phyloP scores from a whole-genome alignment of 2,113 vertebrate genomes.

The Pholis gunnellus region DNA sequence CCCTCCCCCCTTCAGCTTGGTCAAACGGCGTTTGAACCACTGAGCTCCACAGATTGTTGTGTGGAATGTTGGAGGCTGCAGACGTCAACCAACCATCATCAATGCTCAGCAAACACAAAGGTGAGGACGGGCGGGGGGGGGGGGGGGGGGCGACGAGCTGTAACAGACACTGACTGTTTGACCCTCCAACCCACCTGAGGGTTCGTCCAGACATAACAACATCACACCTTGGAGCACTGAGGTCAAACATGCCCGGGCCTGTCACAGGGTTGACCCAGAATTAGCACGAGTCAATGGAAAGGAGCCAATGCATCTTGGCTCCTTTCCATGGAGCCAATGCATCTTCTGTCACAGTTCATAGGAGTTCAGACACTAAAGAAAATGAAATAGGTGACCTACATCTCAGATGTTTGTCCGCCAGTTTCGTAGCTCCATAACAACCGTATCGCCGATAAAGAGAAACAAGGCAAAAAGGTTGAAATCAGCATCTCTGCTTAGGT shows the following conservation, averaged over 20 bases:
- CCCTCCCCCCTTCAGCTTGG: slow-evolving; percentile 13
- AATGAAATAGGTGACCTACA: slow-evolving; percentile 52
- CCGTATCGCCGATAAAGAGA: slow-evolving; percentile 5
- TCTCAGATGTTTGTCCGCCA: slow-evolving; percentile 53
- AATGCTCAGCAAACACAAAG: slow-evolving; percentile 41
- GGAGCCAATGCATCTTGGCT: not conserved
- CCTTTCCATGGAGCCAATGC: not conserved
- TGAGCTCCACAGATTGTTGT: slow-evolving; percentile 11
- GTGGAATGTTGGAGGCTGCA: slow-evolving; percentile 20
- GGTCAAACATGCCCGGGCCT: slow-evolving; percentile 68
- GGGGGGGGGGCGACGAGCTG: not conserved
- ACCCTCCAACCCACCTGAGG: slow-evolving; percentile 42
- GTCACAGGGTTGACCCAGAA: slow-evolving; percentile 41
- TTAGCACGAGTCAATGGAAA: slow-evolving; percentile 15
- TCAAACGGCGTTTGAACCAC: slow-evolving; percentile 37
- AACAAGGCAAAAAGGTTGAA: not conserved
- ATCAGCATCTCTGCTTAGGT: not conserved
- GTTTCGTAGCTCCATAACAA: slow-evolving; percentile 22
- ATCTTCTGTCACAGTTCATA: slow-evolving; percentile 13
- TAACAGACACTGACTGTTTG: slow-evolving; percentile 52
- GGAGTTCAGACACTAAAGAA: slow-evolving; percentile 1
- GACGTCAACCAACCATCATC: slow-evolving; percentile 48
- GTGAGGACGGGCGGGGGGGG: not conserved
- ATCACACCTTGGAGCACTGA: slow-evolving; percentile 48
- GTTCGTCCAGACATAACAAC: slow-evolving; percentile 51